Conservation (phyloP, 92 coral and sea anemone species). For the Blastomussa wellsi region DNA sequence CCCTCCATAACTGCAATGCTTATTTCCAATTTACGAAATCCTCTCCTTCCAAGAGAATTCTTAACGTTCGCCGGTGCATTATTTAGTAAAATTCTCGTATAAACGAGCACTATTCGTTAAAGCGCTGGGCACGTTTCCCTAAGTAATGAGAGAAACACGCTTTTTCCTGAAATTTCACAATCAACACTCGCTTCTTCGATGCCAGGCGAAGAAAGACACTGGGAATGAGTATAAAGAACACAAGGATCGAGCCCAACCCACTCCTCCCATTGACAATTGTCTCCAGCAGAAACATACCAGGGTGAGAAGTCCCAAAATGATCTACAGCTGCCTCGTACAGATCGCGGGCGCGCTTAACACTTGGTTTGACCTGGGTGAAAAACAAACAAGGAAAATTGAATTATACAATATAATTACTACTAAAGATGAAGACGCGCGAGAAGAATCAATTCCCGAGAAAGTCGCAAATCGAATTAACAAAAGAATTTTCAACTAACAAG, state of each 20-base stretch:
- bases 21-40: background rate
- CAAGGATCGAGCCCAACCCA: background rate
- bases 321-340: slow-evolving; percentile 81
- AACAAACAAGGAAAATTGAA: background rate
- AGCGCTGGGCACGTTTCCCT: no score
- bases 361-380: slow-evolving; percentile 59
- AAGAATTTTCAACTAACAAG: background rate
- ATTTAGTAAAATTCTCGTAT: background rate
- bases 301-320: slow-evolving; percentile 60
- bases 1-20: background rate
- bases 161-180: no score
- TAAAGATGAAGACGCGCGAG: no score
- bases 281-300: slow-evolving; percentile 58
- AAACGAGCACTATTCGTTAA: background rate
- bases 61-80: no score
- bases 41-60: background rate
- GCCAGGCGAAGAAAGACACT: background rate
- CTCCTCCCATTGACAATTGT: background rate
- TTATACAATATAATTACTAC: background rate
- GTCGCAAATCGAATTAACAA: no score
- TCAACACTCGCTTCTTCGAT: no score
- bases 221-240: background rate
- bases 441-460: no score
- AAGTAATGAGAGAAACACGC: no score
- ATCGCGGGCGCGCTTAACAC: slow-evolving; percentile 69